Conservation (phyloP, 2,888 invertebrate genomes). For the Drosophila sordidula region DNA sequence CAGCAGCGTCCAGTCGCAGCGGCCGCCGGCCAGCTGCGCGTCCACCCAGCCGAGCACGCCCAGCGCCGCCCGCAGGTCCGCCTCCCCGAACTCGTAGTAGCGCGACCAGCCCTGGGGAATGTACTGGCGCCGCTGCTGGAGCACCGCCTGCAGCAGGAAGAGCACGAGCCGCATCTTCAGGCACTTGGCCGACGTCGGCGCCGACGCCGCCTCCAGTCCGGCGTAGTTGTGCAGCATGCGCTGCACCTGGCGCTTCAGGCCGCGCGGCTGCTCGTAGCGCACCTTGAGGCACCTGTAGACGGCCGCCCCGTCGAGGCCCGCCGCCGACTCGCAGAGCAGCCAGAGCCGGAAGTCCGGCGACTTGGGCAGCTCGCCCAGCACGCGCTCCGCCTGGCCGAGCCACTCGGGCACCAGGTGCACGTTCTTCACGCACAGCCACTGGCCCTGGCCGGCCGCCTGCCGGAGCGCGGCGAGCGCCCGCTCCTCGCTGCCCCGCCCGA, state of each 20-base stretch:
- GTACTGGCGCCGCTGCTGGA: constrained; percentile 95
- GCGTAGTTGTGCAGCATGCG: constrained; percentile 91
- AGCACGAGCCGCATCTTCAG: constrained; percentile 90
- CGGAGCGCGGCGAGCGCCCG: constrained; percentile 87
- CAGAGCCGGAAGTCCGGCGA: constrained; percentile 90
- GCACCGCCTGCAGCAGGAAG: constrained; percentile 94
- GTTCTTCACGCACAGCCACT: constrained; percentile 93
- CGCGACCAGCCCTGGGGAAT: constrained; percentile 97
- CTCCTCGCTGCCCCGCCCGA: constrained; percentile 92
- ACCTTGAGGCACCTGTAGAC: constrained; percentile 92
- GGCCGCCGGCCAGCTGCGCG: constrained; percentile 62
- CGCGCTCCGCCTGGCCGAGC: constrained; percentile 89
- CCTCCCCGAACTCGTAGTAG: constrained; percentile 94
- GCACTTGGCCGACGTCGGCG: constrained; percentile 83
- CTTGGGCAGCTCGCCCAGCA: constrained; percentile 86
- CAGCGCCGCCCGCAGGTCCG: constrained; percentile 91
- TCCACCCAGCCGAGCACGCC: constrained; percentile 86
- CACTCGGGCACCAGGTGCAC: constrained; percentile 91
- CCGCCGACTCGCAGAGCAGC: constrained; percentile 94
- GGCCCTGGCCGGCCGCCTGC: constrained; percentile 87
- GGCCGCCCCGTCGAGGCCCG: constrained; percentile 90
- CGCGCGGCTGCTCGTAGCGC: constrained; percentile 94
- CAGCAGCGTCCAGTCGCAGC: constrained; percentile 89
- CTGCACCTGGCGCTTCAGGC: constrained; percentile 92
- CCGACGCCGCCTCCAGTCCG: constrained; percentile 57